Percentiles rank a stretch among this genome's conserved stretches.
Evolutionary conservation across 2,797 vertebrate species (phyloP).

Genomic region (Fratercula arctica): DNA sequence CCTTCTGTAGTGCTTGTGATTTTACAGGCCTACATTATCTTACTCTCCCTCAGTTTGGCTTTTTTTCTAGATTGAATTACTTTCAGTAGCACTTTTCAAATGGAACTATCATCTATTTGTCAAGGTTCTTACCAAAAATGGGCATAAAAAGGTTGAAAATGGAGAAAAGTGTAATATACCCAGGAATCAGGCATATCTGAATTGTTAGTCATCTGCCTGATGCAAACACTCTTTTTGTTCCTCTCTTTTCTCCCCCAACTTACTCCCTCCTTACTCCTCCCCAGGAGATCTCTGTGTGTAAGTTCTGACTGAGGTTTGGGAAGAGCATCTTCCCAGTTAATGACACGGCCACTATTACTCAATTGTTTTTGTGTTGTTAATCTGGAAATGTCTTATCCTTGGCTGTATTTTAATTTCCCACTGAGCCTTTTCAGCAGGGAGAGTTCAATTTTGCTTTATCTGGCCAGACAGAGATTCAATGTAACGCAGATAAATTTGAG

Average conservation of each 20-base stretch:
- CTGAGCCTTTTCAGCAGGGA: not conserved
- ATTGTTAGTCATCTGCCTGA: not conserved
- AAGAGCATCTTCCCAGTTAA: not conserved
- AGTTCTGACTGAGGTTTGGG: not conserved
- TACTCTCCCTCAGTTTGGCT: not conserved
- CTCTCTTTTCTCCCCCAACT: not conserved
- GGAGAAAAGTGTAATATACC: not conserved
- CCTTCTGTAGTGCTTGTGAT: not conserved
- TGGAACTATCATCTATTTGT: not conserved
- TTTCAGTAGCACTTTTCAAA: not conserved
- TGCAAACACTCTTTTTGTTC: not conserved
- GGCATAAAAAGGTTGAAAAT: not conserved
- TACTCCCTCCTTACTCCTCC: not conserved
- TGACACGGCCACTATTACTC: not conserved
- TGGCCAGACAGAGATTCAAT: not conserved
- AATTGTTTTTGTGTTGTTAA: not conserved
- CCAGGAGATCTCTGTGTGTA: not conserved
- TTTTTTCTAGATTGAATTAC: not conserved
- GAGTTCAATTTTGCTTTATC: not conserved
- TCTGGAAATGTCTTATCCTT: not conserved
- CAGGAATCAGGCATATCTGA: not conserved
- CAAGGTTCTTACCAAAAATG: not conserved
- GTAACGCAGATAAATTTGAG: not conserved
- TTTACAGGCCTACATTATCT: not conserved
- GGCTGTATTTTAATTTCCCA: not conserved